Base-by-base conservation (phyloP, 2,797 vertebrate species). In the Buceros bicornis region DNA sequence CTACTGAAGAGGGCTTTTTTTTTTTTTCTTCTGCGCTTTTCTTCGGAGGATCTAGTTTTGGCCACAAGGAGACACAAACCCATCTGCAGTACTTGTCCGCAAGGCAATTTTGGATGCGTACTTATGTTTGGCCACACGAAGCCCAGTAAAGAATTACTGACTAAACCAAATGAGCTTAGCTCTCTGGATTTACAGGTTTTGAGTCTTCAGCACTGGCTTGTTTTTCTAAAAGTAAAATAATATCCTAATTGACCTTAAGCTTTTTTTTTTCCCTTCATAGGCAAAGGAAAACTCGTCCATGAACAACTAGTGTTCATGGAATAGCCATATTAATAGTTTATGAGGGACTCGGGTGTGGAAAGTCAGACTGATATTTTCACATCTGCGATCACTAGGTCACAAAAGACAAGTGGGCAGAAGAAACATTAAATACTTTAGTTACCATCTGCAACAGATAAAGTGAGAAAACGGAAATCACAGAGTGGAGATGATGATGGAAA, bases 181-280 rank as follows among this genome's bases (percentile, higher is more conserved):
- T 47, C n/a, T 53, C 60, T 21, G 5, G 17, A 87, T 83, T 90
- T 77, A 91, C 48, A 45, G 42, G 42, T 50, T 82, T 58, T 14
- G 12, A 66, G 40, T 84, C 71, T 91, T 69, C 37, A 58, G 54
- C 54, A 79, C 10, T 1, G 1, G n/a, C 25, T 73, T 73, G 66
- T 73, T 89, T 92, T 77, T 58, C 42, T 57, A 77, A 94, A 82
- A 22, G 35, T 12, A 67, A 71, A 77, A 89, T 58, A 83, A 69
- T 26, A 18, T 14, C 72, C 6, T 54, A 60, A 61, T 56, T 85
- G 51, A 90, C 74, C 40, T 50, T 16, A 25, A 3, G 16, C 8
- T 8, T n/a, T 16, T 31, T 61, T 50, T 47, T 79, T 45, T 61
- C 72, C 56, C 19, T 51, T 29, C 6, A 76, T 6, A 67, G 45